Evolutionary conservation across 2,113 vertebrate genomes (phyloP).

Genomic region (Alligator sinensis): DNA sequence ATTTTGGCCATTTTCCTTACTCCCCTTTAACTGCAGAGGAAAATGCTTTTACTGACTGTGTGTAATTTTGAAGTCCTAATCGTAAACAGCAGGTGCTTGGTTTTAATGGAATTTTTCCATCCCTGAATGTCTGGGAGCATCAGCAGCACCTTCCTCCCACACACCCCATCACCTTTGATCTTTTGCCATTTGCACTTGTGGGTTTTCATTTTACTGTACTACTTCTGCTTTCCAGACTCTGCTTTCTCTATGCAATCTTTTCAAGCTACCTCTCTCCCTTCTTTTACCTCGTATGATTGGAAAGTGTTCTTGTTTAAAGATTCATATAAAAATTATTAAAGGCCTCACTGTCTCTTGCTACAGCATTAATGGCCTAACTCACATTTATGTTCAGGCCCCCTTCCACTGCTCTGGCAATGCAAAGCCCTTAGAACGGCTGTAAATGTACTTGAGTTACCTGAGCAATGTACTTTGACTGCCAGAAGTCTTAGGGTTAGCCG

Average conservation of each 20-base stretch:
- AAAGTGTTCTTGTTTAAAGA: conserved; percentile 14
- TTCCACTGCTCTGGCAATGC: background rate
- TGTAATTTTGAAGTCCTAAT: conserved; percentile 33
- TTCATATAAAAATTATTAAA: conserved; percentile 30
- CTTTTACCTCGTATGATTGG: conserved; percentile 16
- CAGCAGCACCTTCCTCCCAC: conserved; percentile 66
- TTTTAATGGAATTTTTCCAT: conserved; percentile 58
- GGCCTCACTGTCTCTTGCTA: background rate
- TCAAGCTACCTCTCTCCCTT: background rate
- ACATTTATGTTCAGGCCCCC: background rate
- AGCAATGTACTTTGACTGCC: conserved; percentile 21
- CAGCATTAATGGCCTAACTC: background rate
- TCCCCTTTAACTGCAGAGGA: background rate
- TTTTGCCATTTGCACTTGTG: conserved; percentile 68
- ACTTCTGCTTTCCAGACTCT: conserved; percentile 43
- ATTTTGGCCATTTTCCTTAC: conserved; percentile 11
- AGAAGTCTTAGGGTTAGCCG: background rate
- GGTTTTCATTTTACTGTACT: conserved; percentile 66
- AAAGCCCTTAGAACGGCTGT: background rate
- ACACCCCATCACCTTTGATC: conserved; percentile 63
- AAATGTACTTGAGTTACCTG: conserved; percentile 6
- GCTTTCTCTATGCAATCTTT: conserved; percentile 56
- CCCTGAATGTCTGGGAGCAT: conserved; percentile 43
- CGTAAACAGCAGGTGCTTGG: conserved; percentile 69
- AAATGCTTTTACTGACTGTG: conserved; percentile 60